These are phyloP conservation scores for Monopterus albus DNA, from an alignment of 2,113 vertebrate genomes.

Conservation along the genomic window DNA sequence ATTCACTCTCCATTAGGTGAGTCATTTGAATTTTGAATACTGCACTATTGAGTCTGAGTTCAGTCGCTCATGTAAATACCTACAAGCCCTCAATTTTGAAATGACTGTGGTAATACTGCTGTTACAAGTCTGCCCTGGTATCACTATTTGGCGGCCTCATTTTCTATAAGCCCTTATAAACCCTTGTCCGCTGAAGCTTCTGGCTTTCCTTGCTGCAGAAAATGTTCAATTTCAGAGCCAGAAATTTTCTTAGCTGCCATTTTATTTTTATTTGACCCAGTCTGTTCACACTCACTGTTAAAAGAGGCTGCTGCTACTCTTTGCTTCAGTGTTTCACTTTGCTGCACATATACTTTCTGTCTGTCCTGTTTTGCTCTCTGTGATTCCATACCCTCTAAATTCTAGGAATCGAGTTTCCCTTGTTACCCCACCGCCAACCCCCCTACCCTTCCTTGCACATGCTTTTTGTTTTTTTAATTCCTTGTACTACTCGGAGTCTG, in stretches of 20 bases:
- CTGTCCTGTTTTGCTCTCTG: conserved; percentile 44
- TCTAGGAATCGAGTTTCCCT: conserved; percentile 76
- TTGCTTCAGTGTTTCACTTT: conserved; percentile 12
- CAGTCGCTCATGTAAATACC: background rate
- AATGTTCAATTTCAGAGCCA: conserved; percentile 3
- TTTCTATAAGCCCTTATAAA: background rate
- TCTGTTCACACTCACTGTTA: background rate
- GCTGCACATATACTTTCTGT: conserved; percentile 32
- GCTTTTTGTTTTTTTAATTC: conserved; percentile 60
- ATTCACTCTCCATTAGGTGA: conserved; percentile 8
- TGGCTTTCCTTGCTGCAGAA: background rate
- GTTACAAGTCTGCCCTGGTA: background rate
- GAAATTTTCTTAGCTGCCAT: background rate
- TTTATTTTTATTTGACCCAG: background rate
- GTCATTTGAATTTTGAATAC: background rate
- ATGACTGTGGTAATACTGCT: background rate
- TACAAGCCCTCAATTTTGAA: background rate
- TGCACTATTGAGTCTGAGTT: background rate
- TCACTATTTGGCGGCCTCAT: background rate
- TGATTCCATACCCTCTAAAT: conserved; percentile 75
- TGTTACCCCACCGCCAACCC: background rate
- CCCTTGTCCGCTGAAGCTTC: background rate
- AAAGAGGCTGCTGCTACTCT: background rate
- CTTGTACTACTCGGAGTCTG: conserved; percentile 81
- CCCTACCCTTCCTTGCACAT: conserved; percentile 39